Conservation (phyloP, 2,113 vertebrate species). For the Melospiza georgiana region DNA sequence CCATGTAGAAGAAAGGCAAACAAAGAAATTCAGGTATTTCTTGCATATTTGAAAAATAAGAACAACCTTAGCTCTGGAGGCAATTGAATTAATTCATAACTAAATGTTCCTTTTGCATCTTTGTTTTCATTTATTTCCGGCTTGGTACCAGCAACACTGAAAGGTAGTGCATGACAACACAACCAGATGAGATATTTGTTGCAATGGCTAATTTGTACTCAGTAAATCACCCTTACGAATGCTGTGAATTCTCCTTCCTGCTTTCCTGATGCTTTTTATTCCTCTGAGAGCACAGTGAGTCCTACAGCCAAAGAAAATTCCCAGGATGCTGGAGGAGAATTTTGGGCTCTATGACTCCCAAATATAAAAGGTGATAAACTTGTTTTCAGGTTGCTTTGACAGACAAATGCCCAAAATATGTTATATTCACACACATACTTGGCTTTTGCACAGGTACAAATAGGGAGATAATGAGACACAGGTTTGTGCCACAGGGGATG, state of each 20-base stretch:
- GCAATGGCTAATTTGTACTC: background rate
- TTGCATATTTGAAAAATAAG: background rate
- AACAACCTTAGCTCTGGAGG: background rate
- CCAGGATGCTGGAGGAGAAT: background rate
- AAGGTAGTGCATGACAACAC: slow-evolving; percentile 9
- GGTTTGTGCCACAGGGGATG: background rate
- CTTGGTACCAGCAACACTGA: background rate
- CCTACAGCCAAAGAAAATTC: background rate
- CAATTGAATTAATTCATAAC: background rate
- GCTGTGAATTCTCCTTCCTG: background rate
- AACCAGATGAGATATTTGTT: slow-evolving; percentile 21
- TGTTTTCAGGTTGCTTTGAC: background rate
- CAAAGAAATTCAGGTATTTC: background rate
- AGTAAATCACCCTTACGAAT: background rate
- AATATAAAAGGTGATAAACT: background rate
- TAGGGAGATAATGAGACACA: background rate
- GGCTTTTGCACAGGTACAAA: background rate
- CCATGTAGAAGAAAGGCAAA: background rate
- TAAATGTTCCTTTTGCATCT: background rate
- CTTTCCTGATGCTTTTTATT: background rate
- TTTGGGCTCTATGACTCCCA: background rate
- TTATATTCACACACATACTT: background rate
- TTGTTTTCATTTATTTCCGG: slow-evolving; percentile 27
- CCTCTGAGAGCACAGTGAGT: background rate
- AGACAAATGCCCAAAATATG: background rate